Base-by-base conservation (phyloP, 1,140 invertebrate genomes). In the Drosophila ogumai region DNA sequence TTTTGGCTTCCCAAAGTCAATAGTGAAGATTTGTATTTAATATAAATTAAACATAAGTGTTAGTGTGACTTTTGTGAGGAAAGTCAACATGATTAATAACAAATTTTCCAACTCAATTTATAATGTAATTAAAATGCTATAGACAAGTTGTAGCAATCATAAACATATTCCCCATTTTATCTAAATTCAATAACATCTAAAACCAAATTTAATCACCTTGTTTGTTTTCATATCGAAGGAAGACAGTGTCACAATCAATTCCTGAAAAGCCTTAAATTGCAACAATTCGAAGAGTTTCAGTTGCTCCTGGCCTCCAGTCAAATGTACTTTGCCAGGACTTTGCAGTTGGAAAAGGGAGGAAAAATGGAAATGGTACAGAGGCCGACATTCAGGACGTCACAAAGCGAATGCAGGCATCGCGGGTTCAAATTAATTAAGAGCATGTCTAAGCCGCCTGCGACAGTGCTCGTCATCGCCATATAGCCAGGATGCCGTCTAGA, bases 351-450 rank as follows among this genome's bases (percentile, higher is more conserved):
- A 59, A 73, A 56, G 13, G 47, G n/a, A 19, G 56, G 46, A 10
- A 19, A 46, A 15, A 31, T 10, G 17, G 28, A 69, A 57, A 49
- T 17, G 59, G n/a, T 25, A 47, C 13, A 17, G 25, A 31, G 36
- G 46, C 36, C 65, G 61, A 50, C 44, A 63, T 28, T 22, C 41
- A 47, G 54, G 22, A 50, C 58, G 64, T 25, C 65, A 72, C 69
- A 87, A 82, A 79, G 78, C 60, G 73, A 75, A 50, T 71, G 79
- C 82, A 85, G 68, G 52, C 63, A 46, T 57, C 79, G 63, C 73
- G 64, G 55, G 59, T 72, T 86, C 58, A 82, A 87, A 86, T 86
- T 86, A 86, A 86, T 86, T 86, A 86, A 86, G 77, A 86, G 84
- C 63, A 74, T 63, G 63, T 57, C 66, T 82, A 61, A 81, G 46